A percentile compares a stretch with the other conserved stretches of the same genome.
phyloP scores from a whole-genome alignment of 2,113 vertebrate genomes.

The Phalacrocorax carbo region DNA sequence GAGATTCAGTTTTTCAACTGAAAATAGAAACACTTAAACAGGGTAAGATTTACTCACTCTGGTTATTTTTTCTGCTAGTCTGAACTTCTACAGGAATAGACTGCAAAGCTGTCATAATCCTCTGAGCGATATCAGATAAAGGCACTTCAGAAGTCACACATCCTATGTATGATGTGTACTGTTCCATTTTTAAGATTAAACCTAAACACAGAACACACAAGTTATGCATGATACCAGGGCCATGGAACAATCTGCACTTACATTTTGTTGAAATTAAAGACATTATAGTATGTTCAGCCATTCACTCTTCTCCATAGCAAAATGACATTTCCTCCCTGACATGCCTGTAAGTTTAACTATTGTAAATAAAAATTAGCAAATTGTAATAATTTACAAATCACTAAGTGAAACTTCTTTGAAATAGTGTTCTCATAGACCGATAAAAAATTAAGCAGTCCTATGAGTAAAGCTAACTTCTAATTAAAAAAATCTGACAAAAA shows the following conservation, averaged over 20 bases:
- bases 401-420: background rate
- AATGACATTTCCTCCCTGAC: background rate
- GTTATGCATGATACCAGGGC: background rate
- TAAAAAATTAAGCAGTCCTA: background rate
- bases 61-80: conserved; percentile 42
- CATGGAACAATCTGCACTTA: background rate
- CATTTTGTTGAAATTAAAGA: background rate
- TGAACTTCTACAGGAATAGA: conserved; percentile 51
- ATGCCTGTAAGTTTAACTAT: background rate
- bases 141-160: conserved; percentile 71
- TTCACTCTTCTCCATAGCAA: background rate
- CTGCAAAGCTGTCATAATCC: conserved; percentile 82
- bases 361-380: background rate
- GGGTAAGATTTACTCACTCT: conserved; percentile 67
- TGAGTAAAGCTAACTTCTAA: background rate
- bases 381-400: background rate
- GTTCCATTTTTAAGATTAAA: conserved; percentile 76
- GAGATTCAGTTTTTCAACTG: background rate
- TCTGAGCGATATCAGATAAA: conserved; percentile 83
- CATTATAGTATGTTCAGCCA: background rate
- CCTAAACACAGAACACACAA: conserved; percentile 64
- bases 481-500: background rate
- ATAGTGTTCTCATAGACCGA: background rate
- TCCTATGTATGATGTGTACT: conserved; percentile 53
- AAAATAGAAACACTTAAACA: background rate